These are phyloP conservation scores for Tigriopus californicus DNA, from an alignment of 2,888 invertebrate species.

Conservation along the genomic window DNA sequence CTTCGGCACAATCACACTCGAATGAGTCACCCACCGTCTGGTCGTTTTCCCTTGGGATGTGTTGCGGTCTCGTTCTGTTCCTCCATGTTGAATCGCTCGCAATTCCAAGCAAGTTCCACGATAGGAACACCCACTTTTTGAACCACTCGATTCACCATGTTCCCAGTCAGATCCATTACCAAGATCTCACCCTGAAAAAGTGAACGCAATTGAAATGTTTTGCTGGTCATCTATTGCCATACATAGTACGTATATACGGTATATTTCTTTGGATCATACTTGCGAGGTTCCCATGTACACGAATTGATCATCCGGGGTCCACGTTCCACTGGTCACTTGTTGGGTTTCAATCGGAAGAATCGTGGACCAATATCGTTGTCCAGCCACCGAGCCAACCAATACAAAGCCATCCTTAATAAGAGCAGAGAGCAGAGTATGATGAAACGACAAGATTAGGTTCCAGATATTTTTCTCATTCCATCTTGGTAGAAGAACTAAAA, in stretches of 20 bases:
- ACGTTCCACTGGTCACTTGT: conserved; percentile 82
- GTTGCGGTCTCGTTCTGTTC: conserved; percentile 31
- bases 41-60: background rate
- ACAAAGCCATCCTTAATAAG: conserved; percentile 76
- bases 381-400: conserved; percentile 87
- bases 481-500: background rate
- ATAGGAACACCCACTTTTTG: conserved; percentile 61
- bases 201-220: background rate
- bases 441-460: too few relatives aligned
- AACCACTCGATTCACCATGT: conserved; percentile 83
- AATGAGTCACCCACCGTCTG: background rate
- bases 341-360: conserved; percentile 64
- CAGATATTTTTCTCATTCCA: too few relatives aligned
- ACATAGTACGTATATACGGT: background rate
- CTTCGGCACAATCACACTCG: too few relatives aligned
- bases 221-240: background rate
- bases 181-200: conserved; percentile 72
- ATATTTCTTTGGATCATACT: background rate
- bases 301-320: conserved; percentile 94
- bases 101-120: conserved; percentile 85
- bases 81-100: conserved; percentile 95
- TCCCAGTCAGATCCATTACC: conserved; percentile 90
- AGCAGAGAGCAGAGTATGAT: background rate
- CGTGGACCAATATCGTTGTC: conserved; percentile 94
- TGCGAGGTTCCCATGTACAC: conserved; percentile 25